phyloP scores from a whole-genome alignment of 2,888 invertebrate genomes.

The Merodon equestris region DNA sequence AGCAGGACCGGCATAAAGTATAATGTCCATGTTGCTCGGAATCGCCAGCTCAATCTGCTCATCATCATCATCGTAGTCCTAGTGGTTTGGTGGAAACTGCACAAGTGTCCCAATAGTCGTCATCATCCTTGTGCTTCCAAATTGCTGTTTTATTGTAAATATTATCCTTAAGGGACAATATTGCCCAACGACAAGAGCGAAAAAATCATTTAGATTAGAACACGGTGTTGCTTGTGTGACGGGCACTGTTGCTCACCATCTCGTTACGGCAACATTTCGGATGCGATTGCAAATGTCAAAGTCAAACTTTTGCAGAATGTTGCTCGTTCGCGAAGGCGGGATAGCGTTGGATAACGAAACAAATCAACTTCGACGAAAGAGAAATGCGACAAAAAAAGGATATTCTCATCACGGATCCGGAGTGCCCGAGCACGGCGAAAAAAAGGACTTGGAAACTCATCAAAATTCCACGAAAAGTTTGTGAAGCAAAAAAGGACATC shows the following conservation, averaged over 20 bases:
- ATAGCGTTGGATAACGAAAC: slow-evolving; percentile 16
- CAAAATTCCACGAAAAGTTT: slow-evolving; percentile 49
- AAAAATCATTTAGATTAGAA: slow-evolving; percentile 47
- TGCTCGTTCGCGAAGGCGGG: background rate
- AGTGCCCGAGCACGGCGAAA: slow-evolving; percentile 25
- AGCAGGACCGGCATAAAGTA: slow-evolving; percentile 27
- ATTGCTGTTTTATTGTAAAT: slow-evolving; percentile 60
- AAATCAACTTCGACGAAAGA: slow-evolving; percentile 43
- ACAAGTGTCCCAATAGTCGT: slow-evolving; percentile 7
- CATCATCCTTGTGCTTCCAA: background rate
- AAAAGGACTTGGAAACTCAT: slow-evolving; percentile 48
- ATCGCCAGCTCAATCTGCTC: slow-evolving; percentile 54
- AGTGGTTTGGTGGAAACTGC: slow-evolving; percentile 21
- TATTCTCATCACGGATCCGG: slow-evolving; percentile 55
- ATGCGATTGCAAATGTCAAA: slow-evolving; percentile 40
- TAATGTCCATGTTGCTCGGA: slow-evolving; percentile 56
- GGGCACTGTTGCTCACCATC: slow-evolving; percentile 2
- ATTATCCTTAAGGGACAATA: slow-evolving; percentile 65
- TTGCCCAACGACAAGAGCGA: slow-evolving; percentile 32
- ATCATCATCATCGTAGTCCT: slow-evolving; percentile 33
- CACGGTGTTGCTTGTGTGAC: slow-evolving; percentile 31
- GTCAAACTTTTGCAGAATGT: slow-evolving; percentile 22
- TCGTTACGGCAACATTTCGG: slow-evolving; percentile 22
- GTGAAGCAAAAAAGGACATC: slow-evolving; percentile 38
- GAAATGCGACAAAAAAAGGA: slow-evolving; percentile 13